Evolutionary conservation across 1,140 invertebrate genomes (phyloP), one percentile per base, ranked within the genome.

Genomic region (Drosophila obscura): DNA sequence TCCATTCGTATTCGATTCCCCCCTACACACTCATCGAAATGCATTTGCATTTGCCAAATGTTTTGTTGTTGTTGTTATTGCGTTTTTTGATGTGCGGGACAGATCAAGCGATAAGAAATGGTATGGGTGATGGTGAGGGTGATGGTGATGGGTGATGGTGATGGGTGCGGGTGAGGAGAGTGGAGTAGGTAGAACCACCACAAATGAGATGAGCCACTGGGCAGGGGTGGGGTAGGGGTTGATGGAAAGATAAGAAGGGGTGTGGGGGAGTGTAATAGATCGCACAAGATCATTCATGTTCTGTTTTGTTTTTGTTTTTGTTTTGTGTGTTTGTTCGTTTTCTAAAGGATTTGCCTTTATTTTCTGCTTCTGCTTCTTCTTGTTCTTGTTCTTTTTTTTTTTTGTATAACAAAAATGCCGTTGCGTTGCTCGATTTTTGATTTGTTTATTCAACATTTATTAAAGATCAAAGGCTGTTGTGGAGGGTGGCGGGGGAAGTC

Each of bases 401-500:
- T 49, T 50, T 59, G 22, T 68, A 50, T 19, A 35, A 9, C 31
- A 35, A 35, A 35, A 35, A 35, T 35, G 35, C 57, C 43, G 55
- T 31, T 58, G 55, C 26, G 58, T 80, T 74, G 59, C 66, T 69
- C 73, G 63, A 80, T 80, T 62, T 80, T 73, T 87, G 81, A 87
- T 85, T 85, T 85, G 81, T 85, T 85, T 85, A 78, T 68, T 85
- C 74, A 75, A 73, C 77, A 87, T 81, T 87, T 85, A 87, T 81
- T 85, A 52, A 85, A 85, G 82, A 85, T 85, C 81, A 85, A 85
- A 85, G 81, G 72, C 69, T 39, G 35, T 9, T 11, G 45, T 45
- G 57, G 35, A 41, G 52, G 52, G 56, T 66, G 55, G 55, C 19
- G 19, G 19, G 68, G 63, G 69, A 65, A 84, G 80, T 83, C 80